Base-by-base conservation (phyloP, 2,113 vertebrate species). In the Melozone crissalis region DNA sequence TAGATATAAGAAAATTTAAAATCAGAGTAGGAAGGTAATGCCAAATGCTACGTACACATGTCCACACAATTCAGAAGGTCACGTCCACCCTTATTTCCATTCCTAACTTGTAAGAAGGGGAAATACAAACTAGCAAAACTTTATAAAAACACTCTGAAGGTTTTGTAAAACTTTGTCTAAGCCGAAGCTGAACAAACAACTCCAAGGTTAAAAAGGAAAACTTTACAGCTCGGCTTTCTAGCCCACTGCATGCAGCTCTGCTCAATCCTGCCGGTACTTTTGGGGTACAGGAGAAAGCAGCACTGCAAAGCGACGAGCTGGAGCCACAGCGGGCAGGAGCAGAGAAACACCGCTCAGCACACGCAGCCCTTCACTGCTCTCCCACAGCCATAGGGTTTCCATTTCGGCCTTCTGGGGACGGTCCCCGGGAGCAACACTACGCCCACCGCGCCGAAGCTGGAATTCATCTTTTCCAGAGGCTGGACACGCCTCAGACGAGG, bases 31-130 rank as follows among this genome's bases (percentile, higher is more conserved):
- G 20, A 28, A 13, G 10, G 27, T 18, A 75, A 72, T 1, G 19
- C 6, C 24, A 47, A 57, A 52, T 1, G 2, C 61, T 59, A n/a
- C 0, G 0, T 4, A 49, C 8, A 15, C 22, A 16, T 0, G 3
- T 51, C 17, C 39, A 59, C 2, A 14, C 37, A 71, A 20, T n/a
- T 31, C 44, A 65, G 24, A 91, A 54, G 18, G 4, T 4, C 26
- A 4, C 0, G 5, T 4, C 37, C 44, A 44, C 7, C 7, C 31
- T 69, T 47, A 41, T 13, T 65, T n/a, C 14, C 20, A 7, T 10
- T 47, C 39, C 35, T 41, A 31, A 35, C 19, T 52, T 80, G 16
- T 10, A 49, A 22, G 73, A 68, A 30, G 8, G 1, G 4, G 17
- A 55, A 78, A 68, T 2, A 46, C 16, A 59, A 12, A 28, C 21